Evolutionary conservation across 2,797 vertebrate genomes (phyloP).

Genomic region (Atherinosoma microstoma): DNA sequence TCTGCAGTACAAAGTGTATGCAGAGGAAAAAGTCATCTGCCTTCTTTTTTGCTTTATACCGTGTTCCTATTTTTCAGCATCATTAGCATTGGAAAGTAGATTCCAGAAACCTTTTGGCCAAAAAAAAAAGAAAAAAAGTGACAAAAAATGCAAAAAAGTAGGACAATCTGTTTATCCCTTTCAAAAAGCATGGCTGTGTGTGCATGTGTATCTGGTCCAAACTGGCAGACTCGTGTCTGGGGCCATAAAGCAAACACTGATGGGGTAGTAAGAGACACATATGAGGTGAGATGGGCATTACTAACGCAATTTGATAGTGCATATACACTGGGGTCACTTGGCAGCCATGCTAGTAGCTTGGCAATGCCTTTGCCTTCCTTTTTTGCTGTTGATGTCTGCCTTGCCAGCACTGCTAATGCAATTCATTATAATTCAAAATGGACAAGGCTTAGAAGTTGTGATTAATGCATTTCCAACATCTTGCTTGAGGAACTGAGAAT

Average conservation of each 20-base stretch:
- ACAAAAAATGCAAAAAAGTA: conserved; percentile 15
- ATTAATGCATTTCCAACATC: conserved; percentile 68
- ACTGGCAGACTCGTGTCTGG: conserved; percentile 16
- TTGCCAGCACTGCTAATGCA: conserved; percentile 61
- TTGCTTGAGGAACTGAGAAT: conserved; percentile 35
- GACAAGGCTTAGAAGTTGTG: conserved; percentile 65
- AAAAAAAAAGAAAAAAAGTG: not conserved
- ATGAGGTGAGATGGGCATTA: conserved; percentile 61
- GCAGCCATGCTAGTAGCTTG: conserved; percentile 65
- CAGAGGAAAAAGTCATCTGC: not conserved
- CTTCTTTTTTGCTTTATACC: not conserved
- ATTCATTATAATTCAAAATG: conserved; percentile 66
- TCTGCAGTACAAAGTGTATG: not conserved
- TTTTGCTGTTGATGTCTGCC: conserved; percentile 67
- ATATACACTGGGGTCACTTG: conserved; percentile 57
- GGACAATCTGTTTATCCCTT: not conserved
- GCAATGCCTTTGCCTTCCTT: conserved; percentile 42
- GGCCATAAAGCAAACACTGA: conserved; percentile 59
- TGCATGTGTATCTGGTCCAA: not conserved
- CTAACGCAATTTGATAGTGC: conserved; percentile 59
- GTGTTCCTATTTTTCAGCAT: conserved; percentile 3
- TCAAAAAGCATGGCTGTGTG: not conserved
- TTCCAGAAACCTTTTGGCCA: conserved; percentile 5
- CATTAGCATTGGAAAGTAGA: conserved; percentile 17
- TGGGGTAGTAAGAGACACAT: conserved; percentile 61